Base-by-base conservation (phyloP, 2,888 invertebrate species). In the Hemicrepidius hirtus region DNA sequence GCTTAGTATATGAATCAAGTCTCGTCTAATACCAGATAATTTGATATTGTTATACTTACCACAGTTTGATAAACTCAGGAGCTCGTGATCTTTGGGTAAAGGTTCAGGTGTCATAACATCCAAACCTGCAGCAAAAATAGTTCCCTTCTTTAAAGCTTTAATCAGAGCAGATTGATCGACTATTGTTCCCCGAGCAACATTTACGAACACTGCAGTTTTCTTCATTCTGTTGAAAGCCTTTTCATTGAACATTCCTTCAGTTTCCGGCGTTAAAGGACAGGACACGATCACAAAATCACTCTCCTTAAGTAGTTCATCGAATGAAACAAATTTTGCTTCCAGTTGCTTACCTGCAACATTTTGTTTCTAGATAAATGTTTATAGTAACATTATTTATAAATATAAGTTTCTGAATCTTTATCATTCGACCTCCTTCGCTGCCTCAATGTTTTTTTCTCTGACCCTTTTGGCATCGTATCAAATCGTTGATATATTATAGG, bases 21-120 rank as follows among this genome's bases (percentile, higher is more conserved):
- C n/a, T n/a, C n/a, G n/a, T n/a, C n/a, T n/a, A n/a, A n/a, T n/a
- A n/a, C n/a, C n/a, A 44, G 18, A 13, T 41, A 32, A 6, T 32
- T 32, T 44, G 13, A 18, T 9, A 44, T 4, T 1, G 44, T 13
- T 18, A 4, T 13, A 88, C 90, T 88, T 85, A 96, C 96, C 92
- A 83, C 94, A 93, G 86, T 98, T 98, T 3, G 93, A 90, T 35
- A 98, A 86, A 24, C 89, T 91, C 12, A 95, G 83, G n/a, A 98
- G 87, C 65, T 93, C 93, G 85, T 95, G 92, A 84, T 93, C 91
- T 5, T 90, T 85, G 0, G 97, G 95, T 65, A 98, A 84, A 0
- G 98, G 98, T 85, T 98, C 98, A 0, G 98, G 97, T 0, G 92
- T 91, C 81, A 94, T 95, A 2, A 98, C 98, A 84, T 98, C 98